Percentiles rank a stretch among this genome's conserved stretches.
Evolutionary conservation across 2,797 vertebrate species (phyloP).

Genomic region (Serranus cabrilla): DNA sequence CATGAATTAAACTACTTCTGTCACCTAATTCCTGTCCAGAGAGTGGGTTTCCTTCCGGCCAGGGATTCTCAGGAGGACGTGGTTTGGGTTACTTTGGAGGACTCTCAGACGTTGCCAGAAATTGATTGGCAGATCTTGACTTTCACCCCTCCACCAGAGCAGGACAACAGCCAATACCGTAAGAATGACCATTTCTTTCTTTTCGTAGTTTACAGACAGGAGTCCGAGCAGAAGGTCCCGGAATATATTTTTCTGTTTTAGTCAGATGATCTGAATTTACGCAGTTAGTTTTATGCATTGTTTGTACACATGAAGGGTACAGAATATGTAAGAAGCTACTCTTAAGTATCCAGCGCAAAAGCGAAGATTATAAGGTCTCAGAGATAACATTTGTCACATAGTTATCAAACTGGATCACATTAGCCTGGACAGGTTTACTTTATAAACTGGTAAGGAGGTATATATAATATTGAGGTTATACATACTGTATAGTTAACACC

Average conservation of each 20-base stretch:
- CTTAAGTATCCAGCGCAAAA: not conserved
- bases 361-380: not conserved
- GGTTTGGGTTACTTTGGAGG: conserved; percentile 93
- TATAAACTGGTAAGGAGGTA: not conserved
- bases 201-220: not conserved
- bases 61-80: conserved; percentile 84
- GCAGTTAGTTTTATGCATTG: not conserved
- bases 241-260: not conserved
- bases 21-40: conserved; percentile 81
- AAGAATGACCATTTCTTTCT: conserved; percentile 59
- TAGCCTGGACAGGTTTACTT: not conserved
- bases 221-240: not conserved
- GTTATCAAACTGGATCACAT: not conserved
- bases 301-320: not conserved
- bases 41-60: conserved; percentile 91
- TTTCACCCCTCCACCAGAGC: conserved; percentile 90
- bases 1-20: not conserved
- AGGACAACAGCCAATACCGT: conserved; percentile 92
- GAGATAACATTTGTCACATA: not conserved
- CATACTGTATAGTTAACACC: not conserved
- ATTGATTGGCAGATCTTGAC: conserved; percentile 90
- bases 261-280: not conserved
- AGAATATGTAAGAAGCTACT: conserved; percentile 12
- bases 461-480: not conserved
- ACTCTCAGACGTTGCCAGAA: conserved; percentile 82